phyloP scores from a whole-genome alignment of 2,113 vertebrate species.

The Junco hyemalis region DNA sequence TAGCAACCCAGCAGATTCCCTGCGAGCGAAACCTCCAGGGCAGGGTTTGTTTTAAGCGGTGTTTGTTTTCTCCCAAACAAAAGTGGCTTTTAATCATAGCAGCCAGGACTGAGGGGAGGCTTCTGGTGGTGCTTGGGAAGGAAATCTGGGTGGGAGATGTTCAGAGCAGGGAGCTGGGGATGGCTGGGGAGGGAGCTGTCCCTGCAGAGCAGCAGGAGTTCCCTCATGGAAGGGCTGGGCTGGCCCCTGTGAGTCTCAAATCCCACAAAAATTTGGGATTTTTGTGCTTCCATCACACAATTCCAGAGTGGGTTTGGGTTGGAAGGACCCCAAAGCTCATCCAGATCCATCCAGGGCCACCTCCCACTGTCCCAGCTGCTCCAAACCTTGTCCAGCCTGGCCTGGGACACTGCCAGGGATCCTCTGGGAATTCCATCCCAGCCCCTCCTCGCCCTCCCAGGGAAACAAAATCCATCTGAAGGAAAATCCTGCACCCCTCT shows the following conservation, averaged over 20 bases:
- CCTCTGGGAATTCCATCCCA: background rate
- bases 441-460: accelerated
- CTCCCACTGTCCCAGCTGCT: accelerated
- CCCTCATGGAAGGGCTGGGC: accelerated
- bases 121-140: background rate
- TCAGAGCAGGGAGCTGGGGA: accelerated
- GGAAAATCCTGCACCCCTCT: background rate
- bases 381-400: background rate
- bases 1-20: constrained; percentile 45
- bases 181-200: accelerated
- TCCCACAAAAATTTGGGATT: background rate
- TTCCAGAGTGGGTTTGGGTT: background rate
- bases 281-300: background rate
- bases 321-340: background rate
- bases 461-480: too few relatives aligned
- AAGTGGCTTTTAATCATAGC: background rate
- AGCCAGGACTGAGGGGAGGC: background rate
- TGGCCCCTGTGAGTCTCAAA: accelerated
- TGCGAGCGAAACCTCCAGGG: constrained; percentile 61
- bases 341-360: background rate
- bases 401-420: background rate
- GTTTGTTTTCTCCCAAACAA: background rate
- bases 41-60: background rate
- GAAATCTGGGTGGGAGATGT: background rate
- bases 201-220: background rate